Percentiles rank a stretch among this genome's conserved stretches.
Conservation (phyloP, 2,797 vertebrate species). For the Microctenopoma stevenorrisi region DNA sequence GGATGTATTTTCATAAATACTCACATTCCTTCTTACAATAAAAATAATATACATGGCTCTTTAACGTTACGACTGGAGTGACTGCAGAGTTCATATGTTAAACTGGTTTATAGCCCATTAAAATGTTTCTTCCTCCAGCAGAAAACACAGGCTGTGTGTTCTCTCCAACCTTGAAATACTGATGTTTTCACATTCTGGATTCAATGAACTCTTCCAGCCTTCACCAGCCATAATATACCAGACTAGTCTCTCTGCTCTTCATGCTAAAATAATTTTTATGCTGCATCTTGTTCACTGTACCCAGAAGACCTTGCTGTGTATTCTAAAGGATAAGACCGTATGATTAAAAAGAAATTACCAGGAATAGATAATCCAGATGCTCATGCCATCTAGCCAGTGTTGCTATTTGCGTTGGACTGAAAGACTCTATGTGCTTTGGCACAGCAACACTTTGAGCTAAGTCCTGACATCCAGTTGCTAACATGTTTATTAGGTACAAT, state of each 20-base stretch:
- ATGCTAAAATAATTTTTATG: not conserved
- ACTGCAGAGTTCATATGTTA: not conserved
- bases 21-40: not conserved
- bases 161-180: not conserved
- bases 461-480: no score
- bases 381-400: not conserved
- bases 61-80: not conserved
- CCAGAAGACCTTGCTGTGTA: no score
- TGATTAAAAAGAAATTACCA: no score
- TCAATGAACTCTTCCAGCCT: not conserved
- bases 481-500: no score
- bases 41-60: not conserved
- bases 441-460: no score
- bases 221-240: not conserved
- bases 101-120: not conserved
- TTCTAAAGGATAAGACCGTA: no score
- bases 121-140: not conserved
- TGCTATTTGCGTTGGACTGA: no score
- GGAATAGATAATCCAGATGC: not conserved
- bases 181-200: not conserved
- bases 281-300: not conserved
- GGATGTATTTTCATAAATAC: constrained; percentile 1
- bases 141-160: not conserved
- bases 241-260: not conserved
- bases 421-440: no score